A percentile compares a stretch with the other conserved stretches of the same genome.
These are phyloP conservation scores for Ceraclea dissimilis DNA, from an alignment of 2,888 invertebrate genomes.

Conservation along the genomic window DNA sequence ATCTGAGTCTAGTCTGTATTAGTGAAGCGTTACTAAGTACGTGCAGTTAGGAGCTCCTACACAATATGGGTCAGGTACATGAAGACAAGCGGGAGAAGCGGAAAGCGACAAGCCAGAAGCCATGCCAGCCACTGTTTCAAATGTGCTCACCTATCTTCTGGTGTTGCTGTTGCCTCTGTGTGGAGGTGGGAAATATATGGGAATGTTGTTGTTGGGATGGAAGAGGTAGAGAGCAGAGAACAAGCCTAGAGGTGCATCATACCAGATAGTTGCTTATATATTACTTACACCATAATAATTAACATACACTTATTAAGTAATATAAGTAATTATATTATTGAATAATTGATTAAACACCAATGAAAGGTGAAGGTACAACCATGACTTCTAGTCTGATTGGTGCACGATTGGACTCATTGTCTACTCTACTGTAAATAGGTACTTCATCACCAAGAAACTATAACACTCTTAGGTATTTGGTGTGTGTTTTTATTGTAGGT, in stretches of 20 bases:
- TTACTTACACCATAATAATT: too few species aligned
- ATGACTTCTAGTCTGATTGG: neutral
- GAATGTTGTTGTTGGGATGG: too few species aligned
- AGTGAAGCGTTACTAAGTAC: constrained; percentile 40
- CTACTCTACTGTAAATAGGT: neutral
- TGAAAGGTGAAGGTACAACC: neutral
- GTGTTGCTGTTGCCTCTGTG: constrained; percentile 38
- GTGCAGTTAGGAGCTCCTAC: constrained; percentile 39
- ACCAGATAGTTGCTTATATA: neutral
- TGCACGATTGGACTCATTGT: neutral
- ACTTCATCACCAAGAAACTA: constrained; percentile 3
- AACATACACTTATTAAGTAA: too few species aligned
- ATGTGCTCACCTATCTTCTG: constrained; percentile 28
- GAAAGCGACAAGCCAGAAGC: constrained; percentile 22
- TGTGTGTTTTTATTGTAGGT: constrained; percentile 13
- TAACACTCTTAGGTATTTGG: constrained; percentile 9
- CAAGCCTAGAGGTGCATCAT: constrained; percentile 26
- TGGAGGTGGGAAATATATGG: constrained; percentile 31
- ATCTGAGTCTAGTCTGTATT: constrained; percentile 28
- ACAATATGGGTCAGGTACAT: constrained; percentile 27
- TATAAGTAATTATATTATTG: too few species aligned
- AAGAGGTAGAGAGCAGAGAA: constrained; percentile 28
- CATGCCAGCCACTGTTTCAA: constrained; percentile 25
- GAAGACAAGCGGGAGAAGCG: constrained; percentile 38
- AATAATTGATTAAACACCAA: too few species aligned